Evolutionary conservation across 2,797 vertebrate genomes (phyloP).

Genomic region (Lepus townsendii): DNA sequence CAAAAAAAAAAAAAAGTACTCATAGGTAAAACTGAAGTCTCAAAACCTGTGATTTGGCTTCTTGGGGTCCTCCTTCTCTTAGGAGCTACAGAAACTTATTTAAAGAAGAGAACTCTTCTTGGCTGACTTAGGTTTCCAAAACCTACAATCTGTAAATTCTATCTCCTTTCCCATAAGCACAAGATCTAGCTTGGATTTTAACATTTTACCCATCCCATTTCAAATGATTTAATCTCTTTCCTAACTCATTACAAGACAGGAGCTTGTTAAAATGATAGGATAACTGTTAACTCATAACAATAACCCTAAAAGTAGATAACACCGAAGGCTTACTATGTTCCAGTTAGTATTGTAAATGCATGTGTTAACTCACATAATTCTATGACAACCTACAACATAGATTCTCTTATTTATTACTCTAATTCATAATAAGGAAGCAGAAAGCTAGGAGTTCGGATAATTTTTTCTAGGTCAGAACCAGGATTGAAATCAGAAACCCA

Average conservation of each 20-base stretch:
- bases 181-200: not conserved
- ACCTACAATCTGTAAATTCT: not conserved
- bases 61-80: not conserved
- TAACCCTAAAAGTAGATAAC: not conserved
- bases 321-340: not conserved
- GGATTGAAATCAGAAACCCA: not conserved
- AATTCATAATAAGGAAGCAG: constrained; percentile 33
- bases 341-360: not conserved
- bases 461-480: constrained; percentile 38
- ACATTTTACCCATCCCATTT: not conserved
- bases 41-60: not conserved
- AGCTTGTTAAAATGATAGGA: not conserved
- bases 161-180: not conserved
- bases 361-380: not conserved
- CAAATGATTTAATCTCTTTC: not conserved
- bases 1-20: not conserved
- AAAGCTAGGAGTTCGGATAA: not conserved
- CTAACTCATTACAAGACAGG: constrained; percentile 6
- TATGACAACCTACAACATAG: not conserved
- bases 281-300: not conserved
- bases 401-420: not conserved
- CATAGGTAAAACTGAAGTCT: not conserved
- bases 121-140: not conserved
- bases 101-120: not conserved
- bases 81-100: not conserved